These are phyloP conservation scores for Spodoptera picta DNA, from an alignment of 2,888 invertebrate species.

Conservation along the genomic window DNA sequence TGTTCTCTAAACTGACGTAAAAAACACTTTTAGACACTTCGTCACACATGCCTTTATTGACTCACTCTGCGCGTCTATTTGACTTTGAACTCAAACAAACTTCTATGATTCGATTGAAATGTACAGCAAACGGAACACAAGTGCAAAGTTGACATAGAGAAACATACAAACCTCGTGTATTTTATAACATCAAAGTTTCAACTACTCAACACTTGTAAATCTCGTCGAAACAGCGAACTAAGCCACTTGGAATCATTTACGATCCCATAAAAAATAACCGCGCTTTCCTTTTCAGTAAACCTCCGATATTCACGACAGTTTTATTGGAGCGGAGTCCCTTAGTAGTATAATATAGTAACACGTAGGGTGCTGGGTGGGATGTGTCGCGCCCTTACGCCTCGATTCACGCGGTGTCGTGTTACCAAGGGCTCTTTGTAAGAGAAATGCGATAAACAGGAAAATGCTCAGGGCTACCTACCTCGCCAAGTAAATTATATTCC, in stretches of 20 bases:
- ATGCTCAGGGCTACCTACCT: slow-evolving; percentile 57
- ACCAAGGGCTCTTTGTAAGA: slow-evolving; percentile 61
- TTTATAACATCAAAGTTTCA: slow-evolving; percentile 13
- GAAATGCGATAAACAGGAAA: slow-evolving; percentile 75
- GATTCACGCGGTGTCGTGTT: slow-evolving; percentile 68
- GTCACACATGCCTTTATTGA: slow-evolving; percentile 30
- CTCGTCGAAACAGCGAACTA: slow-evolving; percentile 52
- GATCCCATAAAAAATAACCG: slow-evolving; percentile 62
- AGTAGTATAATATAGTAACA: slow-evolving; percentile 50
- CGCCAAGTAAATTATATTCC: slow-evolving; percentile 30
- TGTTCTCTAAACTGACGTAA: too few species aligned
- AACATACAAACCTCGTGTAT: not conserved
- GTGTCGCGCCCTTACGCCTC: slow-evolving; percentile 66
- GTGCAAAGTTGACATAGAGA: slow-evolving; percentile 14
- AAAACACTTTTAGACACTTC: not conserved
- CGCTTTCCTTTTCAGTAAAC: slow-evolving; percentile 59
- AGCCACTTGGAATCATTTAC: slow-evolving; percentile 59
- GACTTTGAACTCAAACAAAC: slow-evolving; percentile 39
- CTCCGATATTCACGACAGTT: slow-evolving; percentile 53
- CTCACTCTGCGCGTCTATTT: slow-evolving; percentile 35
- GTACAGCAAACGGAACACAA: slow-evolving; percentile 13
- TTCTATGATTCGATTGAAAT: slow-evolving; percentile 29
- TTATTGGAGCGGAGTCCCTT: slow-evolving; percentile 54
- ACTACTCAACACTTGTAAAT: slow-evolving; percentile 40
- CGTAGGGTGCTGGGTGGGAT: slow-evolving; percentile 59